Percentiles rank a stretch among this genome's conserved stretches.
phyloP scores from a whole-genome alignment of 2,888 invertebrate genomes.

The Coleophora flavipennella region DNA sequence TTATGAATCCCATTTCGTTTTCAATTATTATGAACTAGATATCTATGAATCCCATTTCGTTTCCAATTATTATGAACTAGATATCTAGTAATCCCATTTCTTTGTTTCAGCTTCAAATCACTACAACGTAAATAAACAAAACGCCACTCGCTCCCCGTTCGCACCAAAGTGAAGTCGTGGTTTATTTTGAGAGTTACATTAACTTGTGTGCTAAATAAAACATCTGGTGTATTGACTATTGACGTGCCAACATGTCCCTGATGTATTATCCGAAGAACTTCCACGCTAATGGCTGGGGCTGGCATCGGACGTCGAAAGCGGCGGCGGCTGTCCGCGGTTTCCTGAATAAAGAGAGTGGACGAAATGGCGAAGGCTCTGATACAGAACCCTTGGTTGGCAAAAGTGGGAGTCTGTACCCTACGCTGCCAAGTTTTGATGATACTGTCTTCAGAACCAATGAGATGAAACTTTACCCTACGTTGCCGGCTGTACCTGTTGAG shows the following conservation, averaged over 20 bases:
- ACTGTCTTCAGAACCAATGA: constrained; percentile 38
- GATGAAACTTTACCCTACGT: constrained; percentile 50
- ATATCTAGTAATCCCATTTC: constrained; percentile 4
- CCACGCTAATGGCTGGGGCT: constrained; percentile 62
- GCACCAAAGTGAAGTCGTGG: constrained; percentile 17
- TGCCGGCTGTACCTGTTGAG: constrained; percentile 58
- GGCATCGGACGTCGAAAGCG: constrained; percentile 47
- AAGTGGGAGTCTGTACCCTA: constrained; percentile 45
- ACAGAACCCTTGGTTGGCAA: constrained; percentile 39
- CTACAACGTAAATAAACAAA: constrained; percentile 21
- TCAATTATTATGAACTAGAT: no score
- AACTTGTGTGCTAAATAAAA: constrained; percentile 14
- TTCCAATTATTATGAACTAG: no score
- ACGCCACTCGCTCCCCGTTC: constrained; percentile 18
- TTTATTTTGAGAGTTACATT: constrained; percentile 22
- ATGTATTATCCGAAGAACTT: constrained; percentile 62
- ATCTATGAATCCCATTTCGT: no score
- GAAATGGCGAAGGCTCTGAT: constrained; percentile 23
- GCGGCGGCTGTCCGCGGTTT: constrained; percentile 50
- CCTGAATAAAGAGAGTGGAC: constrained; percentile 44
- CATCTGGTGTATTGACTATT: constrained; percentile 12
- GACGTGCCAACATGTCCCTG: constrained; percentile 17
- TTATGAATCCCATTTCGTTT: no score
- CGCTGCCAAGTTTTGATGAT: constrained; percentile 49
- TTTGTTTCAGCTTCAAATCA: constrained; percentile 25